These are phyloP conservation scores for Drosophila anomalata DNA, from an alignment of 2,888 invertebrate species.

Conservation along the genomic window DNA sequence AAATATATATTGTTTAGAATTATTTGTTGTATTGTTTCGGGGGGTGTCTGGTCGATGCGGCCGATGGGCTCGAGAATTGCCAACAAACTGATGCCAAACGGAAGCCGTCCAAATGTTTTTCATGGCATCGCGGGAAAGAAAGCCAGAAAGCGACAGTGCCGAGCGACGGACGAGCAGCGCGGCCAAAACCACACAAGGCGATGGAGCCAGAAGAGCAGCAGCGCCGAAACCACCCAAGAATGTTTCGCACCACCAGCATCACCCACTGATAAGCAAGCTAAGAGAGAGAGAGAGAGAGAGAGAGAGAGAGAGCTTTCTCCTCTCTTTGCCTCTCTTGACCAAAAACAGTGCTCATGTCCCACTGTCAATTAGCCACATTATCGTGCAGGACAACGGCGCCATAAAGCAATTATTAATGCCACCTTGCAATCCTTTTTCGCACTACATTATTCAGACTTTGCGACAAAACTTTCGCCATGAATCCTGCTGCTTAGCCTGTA, in stretches of 20 bases:
- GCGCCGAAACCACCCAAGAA: conserved; percentile 34
- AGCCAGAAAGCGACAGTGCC: conserved; percentile 18
- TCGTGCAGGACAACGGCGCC: conserved; percentile 28
- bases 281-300: conserved; percentile 17
- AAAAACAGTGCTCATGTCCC: not conserved
- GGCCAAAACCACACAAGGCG: conserved; percentile 37
- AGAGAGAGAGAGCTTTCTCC: conserved; percentile 27
- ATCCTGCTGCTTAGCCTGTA: not conserved
- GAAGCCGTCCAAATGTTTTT: conserved; percentile 74
- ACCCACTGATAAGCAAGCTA: conserved; percentile 41
- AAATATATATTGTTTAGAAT: not conserved
- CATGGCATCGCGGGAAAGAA: conserved; percentile 57
- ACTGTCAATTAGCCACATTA: conserved; percentile 35
- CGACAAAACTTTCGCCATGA: conserved; percentile 14
- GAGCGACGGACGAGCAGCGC: conserved; percentile 22
- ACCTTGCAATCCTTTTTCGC: conserved; percentile 31
- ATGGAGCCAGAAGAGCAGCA: conserved; percentile 6
- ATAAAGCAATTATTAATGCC: conserved; percentile 43
- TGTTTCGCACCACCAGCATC: conserved; percentile 22
- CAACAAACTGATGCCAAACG: conserved; percentile 81
- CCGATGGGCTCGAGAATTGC: conserved; percentile 79
- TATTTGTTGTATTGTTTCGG: conserved; percentile 3
- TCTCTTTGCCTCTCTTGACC: conserved; percentile 5
- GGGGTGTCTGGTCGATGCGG: conserved; percentile 54
- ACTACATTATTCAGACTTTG: conserved; percentile 27